Evolutionary conservation across 1,140 invertebrate genomes (phyloP), one percentile per base, ranked within the genome.

Genomic region (Carcinoscorpius rotundicauda): DNA sequence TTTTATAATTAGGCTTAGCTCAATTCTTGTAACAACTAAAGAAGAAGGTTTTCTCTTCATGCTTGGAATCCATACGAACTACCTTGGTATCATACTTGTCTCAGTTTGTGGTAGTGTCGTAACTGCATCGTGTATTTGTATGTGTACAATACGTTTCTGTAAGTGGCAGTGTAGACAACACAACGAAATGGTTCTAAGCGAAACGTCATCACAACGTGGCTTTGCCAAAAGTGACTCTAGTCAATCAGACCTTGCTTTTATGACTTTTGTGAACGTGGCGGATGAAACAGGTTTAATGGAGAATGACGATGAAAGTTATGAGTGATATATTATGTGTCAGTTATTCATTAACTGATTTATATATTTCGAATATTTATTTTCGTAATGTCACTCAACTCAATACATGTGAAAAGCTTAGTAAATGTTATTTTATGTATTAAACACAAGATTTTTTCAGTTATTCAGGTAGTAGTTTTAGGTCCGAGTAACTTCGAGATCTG

Each of bases 41-140:
- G 68, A 65, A 8, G 61, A 65, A n/a, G 64, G 59, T 51, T 71
- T 69, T 61, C 56, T 71, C n/a, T 60, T 68, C 4, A 67, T 62
- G 4, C 60, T 72, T 3, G 71, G 71, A 4, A 70, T 72, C 11
- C 61, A 49, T 55, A 62, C 61, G 10, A 62, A 62, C 50, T 56
- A 62, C 49, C 49, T 62, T 48, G 52, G 61, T n/a, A 60, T 60
- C 50, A 50, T 62, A 11, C 52, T 62, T 10, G 61, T 57, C 9
- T 11, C 61, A 6, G 61, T 10, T 55, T n/a, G 52, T 53, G 61
- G n/a, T 9, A 50, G 61, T 52, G 10, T 62, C 11, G 49, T 62
- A 48, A 9, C 52, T 5, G 10, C 50, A n/a, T 29, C n/a, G 5
- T 62, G 61, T 57, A 5, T 57, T 9, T n/a, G 52, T 50, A 49